phyloP scores from a whole-genome alignment of 2,113 vertebrate species.

The Alectura lathami region DNA sequence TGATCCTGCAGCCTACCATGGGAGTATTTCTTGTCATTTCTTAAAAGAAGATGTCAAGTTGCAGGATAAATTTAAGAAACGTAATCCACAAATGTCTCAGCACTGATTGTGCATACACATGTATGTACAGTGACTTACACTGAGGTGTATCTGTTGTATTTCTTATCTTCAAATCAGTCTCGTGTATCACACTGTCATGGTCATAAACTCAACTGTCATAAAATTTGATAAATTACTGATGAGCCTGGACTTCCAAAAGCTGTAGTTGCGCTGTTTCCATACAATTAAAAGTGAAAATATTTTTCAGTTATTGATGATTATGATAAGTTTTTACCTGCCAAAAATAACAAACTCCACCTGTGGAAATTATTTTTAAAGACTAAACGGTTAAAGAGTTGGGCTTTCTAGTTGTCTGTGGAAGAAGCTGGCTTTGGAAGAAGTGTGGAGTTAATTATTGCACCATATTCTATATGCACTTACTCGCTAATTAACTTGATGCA shows the following conservation, averaged over 20 bases:
- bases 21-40: not conserved
- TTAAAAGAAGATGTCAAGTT: not conserved
- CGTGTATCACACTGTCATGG: not conserved
- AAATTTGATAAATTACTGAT: not conserved
- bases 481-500: not conserved
- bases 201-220: not conserved
- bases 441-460: not conserved
- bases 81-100: not conserved
- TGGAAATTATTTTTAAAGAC: not conserved
- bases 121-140: not conserved
- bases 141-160: not conserved
- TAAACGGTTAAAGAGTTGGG: not conserved
- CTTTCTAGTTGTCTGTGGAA: not conserved
- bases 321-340: not conserved
- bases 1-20: not conserved
- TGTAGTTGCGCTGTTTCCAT: not conserved
- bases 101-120: fast-evolving
- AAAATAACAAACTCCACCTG: not conserved
- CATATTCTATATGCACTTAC: not conserved
- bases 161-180: not conserved
- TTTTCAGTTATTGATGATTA: not conserved
- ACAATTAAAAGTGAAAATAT: not conserved
- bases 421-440: not conserved
- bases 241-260: not conserved
- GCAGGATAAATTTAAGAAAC: not conserved